Base-by-base conservation (phyloP, 2,888 invertebrate genomes). In the Chrysolina haemoptera region DNA sequence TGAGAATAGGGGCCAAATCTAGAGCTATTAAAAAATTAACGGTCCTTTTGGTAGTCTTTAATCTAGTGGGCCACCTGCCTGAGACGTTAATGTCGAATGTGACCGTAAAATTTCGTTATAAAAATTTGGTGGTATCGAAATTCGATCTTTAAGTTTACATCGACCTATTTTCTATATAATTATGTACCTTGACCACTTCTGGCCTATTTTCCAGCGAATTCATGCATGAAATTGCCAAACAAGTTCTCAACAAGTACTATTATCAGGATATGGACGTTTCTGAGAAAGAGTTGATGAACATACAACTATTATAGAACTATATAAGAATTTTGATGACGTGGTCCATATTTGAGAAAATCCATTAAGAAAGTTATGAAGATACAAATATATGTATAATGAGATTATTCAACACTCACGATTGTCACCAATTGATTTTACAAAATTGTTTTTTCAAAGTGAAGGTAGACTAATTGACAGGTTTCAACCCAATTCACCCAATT, bases 11-110 rank as follows among this genome's bases (percentile, higher is more conserved):
- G 59, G 59, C 55, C 59, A 35, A 59, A 59, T 59, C 59, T 35
- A 35, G 59, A 59, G 59, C 59, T n/a, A 66, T 35, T 50, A 66
- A 40, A 50, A 50, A 50, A 50, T 50, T 35, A 66, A 66, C 66
- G 66, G 66, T 66, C 46, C n/a, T 50, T 66, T 16, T 65, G 43
- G 65, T 65, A 22, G 48, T 59, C 35, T 22, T 14, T 35, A 10
- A 59, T 59, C 59, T 59, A 27, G 5, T 35, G 27, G 59, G n/a
- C 59, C 59, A 59, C 59, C 59, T 59, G 59, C 59, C 35, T 59
- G 59, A 59, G 12, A 59, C 1, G 14, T 59, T 27, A 59, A 53
- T 18, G 18, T 12, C 11, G 9, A 35, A 59, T 27, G 59, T 35
- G 59, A 59, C 27, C 59, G 35, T 59, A 14, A 59, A 59, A 27